These are phyloP conservation scores for Clarias gariepinus DNA, from an alignment of 2,113 vertebrate genomes.

Conservation along the genomic window DNA sequence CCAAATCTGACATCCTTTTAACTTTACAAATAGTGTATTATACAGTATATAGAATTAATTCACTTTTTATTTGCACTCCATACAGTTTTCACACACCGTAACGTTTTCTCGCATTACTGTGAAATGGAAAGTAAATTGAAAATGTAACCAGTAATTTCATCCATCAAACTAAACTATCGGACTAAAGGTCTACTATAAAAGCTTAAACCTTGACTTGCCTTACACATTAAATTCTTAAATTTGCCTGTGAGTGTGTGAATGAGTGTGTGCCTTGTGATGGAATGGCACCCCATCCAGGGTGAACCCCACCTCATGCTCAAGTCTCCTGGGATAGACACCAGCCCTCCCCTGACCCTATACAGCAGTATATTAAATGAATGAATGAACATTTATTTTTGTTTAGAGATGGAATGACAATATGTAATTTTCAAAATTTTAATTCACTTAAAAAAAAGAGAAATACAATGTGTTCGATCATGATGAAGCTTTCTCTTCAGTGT, in stretches of 20 bases:
- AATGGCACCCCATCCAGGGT: too few relatives aligned
- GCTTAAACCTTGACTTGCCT: background rate
- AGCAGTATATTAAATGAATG: too few relatives aligned
- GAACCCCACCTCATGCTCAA: too few relatives aligned
- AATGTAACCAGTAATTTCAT: background rate
- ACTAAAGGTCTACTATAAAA: background rate
- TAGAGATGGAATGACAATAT: background rate
- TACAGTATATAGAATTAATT: background rate
- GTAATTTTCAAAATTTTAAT: background rate
- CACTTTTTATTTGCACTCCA: background rate
- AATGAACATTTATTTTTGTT: background rate
- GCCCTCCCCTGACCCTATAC: too few relatives aligned
- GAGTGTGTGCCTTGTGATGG: too few relatives aligned
- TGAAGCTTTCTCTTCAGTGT: background rate
- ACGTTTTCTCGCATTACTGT: background rate
- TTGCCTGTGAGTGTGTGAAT: too few relatives aligned
- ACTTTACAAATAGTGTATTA: background rate
- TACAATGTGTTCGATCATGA: background rate
- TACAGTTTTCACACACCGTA: background rate
- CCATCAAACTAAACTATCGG: too few relatives aligned
- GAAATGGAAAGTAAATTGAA: background rate
- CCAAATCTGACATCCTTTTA: background rate
- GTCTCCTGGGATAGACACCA: too few relatives aligned
- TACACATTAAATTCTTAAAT: background rate
- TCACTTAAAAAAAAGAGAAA: too few relatives aligned